Conservation (phyloP, 1,140 invertebrate species). For the Eumaeus atala region DNA sequence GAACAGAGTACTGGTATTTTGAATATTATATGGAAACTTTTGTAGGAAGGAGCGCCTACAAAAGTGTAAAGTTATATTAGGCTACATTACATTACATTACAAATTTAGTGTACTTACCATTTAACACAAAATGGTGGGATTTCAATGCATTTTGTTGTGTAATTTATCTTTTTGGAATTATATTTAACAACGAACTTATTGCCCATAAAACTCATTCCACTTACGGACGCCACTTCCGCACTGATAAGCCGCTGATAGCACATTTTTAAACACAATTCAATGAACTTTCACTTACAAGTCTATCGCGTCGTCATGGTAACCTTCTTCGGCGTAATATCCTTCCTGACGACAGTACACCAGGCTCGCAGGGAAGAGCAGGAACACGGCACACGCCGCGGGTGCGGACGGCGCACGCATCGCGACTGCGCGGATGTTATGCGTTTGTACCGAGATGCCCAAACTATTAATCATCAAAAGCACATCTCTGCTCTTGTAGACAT, state of each 20-base stretch:
- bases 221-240: slow-evolving; percentile 8
- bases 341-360: slow-evolving; percentile 46
- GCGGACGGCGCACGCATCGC: slow-evolving; percentile 59
- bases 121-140: no score
- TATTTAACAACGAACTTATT: neutral
- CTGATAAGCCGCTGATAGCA: slow-evolving; percentile 8
- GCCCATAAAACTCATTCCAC: neutral
- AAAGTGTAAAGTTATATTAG: no score
- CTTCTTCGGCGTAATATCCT: slow-evolving; percentile 57
- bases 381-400: slow-evolving; percentile 37
- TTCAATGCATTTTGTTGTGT: no score
- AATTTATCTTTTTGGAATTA: neutral
- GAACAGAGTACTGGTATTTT: no score
- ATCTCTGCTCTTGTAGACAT: neutral
- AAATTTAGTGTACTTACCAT: no score
- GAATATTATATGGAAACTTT: no score
- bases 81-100: no score
- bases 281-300: slow-evolving; percentile 49
- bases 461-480: slow-evolving; percentile 15
- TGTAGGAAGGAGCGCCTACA: no score
- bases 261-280: slow-evolving; percentile 15
- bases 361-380: slow-evolving; percentile 43
- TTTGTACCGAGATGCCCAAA: slow-evolving; percentile 46
- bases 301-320: slow-evolving; percentile 52
- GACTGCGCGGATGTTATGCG: slow-evolving; percentile 65